These are phyloP conservation scores for Laspeyria flexula DNA, from an alignment of 2,888 invertebrate genomes.

Conservation along the genomic window DNA sequence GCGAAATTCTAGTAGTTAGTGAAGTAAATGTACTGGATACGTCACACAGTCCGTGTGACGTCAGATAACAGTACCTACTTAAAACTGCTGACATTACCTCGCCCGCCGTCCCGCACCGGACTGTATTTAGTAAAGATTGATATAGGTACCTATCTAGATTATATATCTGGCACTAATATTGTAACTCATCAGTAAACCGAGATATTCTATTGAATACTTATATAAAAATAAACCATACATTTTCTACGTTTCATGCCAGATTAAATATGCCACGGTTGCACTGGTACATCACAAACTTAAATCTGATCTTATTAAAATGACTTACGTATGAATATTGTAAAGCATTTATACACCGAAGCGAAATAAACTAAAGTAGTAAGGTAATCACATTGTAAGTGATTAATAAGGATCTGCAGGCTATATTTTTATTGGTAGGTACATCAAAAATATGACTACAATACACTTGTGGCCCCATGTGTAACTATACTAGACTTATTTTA, in stretches of 20 bases:
- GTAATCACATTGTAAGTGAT: constrained; percentile 33
- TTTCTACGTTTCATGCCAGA: constrained; percentile 1
- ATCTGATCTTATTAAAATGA: constrained; percentile 24
- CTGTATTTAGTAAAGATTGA: not conserved
- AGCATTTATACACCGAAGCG: constrained; percentile 43
- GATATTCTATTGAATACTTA: no score
- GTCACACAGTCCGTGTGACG: no score
- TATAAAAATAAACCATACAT: not conserved
- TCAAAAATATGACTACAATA: constrained; percentile 58
- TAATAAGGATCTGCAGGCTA: constrained; percentile 48
- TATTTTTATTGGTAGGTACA: constrained; percentile 55
- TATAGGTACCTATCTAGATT: not conserved
- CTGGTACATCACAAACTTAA: constrained; percentile 34
- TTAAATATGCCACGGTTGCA: constrained; percentile 35
- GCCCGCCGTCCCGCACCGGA: no score
- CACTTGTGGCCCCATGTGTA: constrained; percentile 46
- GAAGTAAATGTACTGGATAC: no score
- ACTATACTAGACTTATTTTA: constrained; percentile 65
- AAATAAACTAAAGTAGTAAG: constrained; percentile 23
- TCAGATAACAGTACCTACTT: no score
- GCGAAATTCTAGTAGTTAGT: no score
- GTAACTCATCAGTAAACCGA: no score
- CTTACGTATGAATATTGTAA: constrained; percentile 32
- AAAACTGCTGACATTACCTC: no score
- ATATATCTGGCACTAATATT: constrained; percentile 16